These are phyloP conservation scores for Lamprologus lemairii DNA, from an alignment of 2,113 vertebrate species.

Conservation along the genomic window DNA sequence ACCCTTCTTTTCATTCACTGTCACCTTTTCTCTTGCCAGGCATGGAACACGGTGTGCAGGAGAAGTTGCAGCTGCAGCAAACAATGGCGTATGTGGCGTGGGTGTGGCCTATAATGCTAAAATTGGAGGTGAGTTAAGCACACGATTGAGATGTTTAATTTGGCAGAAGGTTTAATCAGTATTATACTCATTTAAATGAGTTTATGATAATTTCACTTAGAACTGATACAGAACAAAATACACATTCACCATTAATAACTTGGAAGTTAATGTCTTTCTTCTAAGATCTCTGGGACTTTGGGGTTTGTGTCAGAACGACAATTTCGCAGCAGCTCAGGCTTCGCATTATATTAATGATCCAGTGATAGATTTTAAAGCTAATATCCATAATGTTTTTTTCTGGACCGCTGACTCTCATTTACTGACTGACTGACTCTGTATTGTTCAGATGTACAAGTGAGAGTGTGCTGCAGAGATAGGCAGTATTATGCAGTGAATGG, in stretches of 20 bases:
- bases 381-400: background rate
- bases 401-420: background rate
- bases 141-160: background rate
- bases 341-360: background rate
- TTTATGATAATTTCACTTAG: background rate
- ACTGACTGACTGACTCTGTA: background rate
- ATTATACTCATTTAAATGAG: background rate
- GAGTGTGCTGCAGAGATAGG: background rate
- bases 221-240: background rate
- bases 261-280: background rate
- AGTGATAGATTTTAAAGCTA: background rate
- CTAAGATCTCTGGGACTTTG: background rate
- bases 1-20: background rate
- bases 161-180: background rate
- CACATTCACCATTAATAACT: background rate
- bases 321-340: background rate
- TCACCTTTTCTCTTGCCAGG: slow-evolving; percentile 51
- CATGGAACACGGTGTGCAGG: slow-evolving; percentile 93
- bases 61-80: slow-evolving; percentile 87
- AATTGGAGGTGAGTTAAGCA: slow-evolving; percentile 82
- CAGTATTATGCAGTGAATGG: background rate
- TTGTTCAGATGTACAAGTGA: background rate
- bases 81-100: slow-evolving; percentile 90
- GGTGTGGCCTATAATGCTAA: slow-evolving; percentile 90
- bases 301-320: background rate